These are phyloP conservation scores for Festucalex cinctus DNA, from an alignment of 2,113 vertebrate genomes.

Conservation along the genomic window DNA sequence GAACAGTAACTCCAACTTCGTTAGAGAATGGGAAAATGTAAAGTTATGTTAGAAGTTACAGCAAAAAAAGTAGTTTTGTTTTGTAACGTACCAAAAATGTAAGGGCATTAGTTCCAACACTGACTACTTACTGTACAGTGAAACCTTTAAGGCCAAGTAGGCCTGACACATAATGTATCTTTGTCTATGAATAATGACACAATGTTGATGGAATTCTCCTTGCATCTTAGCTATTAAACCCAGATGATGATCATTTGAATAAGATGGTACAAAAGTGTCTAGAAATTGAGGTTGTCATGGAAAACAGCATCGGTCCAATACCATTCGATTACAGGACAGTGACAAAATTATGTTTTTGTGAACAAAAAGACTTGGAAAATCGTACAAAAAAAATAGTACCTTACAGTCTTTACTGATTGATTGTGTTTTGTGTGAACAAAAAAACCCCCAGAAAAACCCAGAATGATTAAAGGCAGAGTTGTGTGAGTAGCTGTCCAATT, in stretches of 20 bases:
- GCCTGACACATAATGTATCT: conserved; percentile 52
- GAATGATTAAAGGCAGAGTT: conserved; percentile 10
- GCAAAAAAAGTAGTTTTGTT: too few species aligned
- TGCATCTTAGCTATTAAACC: conserved; percentile 35
- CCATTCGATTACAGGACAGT: not conserved
- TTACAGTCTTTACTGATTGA: not conserved
- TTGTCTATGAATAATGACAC: conserved; percentile 59
- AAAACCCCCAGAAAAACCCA: not conserved
- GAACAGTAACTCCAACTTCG: too few species aligned
- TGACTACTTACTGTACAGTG: too few species aligned
- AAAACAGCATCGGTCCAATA: conserved; percentile 16
- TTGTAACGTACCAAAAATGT: too few species aligned
- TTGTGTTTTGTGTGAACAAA: conserved; percentile 17
- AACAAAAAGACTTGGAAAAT: too few species aligned
- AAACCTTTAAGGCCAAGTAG: conserved; percentile 44
- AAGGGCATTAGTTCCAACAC: too few species aligned
- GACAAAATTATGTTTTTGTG: too few species aligned
- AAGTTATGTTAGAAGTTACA: too few species aligned
- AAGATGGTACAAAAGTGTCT: conserved; percentile 21
- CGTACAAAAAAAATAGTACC: too few species aligned
- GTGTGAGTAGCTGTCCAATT: conserved; percentile 54
- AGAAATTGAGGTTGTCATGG: conserved; percentile 16
- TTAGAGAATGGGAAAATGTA: too few species aligned
- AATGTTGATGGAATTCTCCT: conserved; percentile 46
- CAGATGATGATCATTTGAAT: conserved; percentile 35